Evolutionary conservation across 2,888 invertebrate genomes (phyloP), one percentile per base, ranked within the genome.

Genomic region (Diarsia dahlii): DNA sequence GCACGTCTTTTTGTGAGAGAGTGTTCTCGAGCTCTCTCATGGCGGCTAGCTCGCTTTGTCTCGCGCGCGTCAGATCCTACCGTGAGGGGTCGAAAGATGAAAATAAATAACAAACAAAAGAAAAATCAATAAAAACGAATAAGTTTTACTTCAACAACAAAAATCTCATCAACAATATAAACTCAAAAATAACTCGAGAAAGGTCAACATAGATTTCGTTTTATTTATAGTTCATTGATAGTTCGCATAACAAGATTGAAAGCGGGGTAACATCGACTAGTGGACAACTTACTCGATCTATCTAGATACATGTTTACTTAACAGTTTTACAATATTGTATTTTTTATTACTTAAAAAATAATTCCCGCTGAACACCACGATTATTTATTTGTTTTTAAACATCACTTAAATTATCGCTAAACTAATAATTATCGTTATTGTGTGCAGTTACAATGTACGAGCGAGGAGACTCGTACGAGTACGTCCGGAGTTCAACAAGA

Each of bases 311-410:
- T 94, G 94, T 93, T 93, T 94, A 93, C 94, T 95, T 95, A 96
- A 95, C 95, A 95, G 95, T 95, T 95, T 95, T 95, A 96, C 95
- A 95, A 93, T 94, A 92, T 93, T 93, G 91, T 93, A 90, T 91
- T 91, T 91, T 92, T 92, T 90, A 92, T 91, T 95, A 95, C 95
- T 95, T 96, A 95, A 95, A 94, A 95, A 95, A 94, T 95, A 95
- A 95, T 93, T 94, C 94, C 95, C 95, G 92, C 93, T 95, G 96
- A 96, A 96, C 95, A 96, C 96, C 95, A 96, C 96, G 95, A 94
- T 94, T 94, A 93, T 92, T 93, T 90, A 91, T 90, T 90, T 84
- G 82, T 87, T 91, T 92, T 92, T 93, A 94, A 95, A 95, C 95
- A 94, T 94, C 91, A 94, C 95, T 96, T 95, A 96, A 93, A 93